phyloP scores from a whole-genome alignment of 2,888 invertebrate genomes.

The Seira musarum region DNA sequence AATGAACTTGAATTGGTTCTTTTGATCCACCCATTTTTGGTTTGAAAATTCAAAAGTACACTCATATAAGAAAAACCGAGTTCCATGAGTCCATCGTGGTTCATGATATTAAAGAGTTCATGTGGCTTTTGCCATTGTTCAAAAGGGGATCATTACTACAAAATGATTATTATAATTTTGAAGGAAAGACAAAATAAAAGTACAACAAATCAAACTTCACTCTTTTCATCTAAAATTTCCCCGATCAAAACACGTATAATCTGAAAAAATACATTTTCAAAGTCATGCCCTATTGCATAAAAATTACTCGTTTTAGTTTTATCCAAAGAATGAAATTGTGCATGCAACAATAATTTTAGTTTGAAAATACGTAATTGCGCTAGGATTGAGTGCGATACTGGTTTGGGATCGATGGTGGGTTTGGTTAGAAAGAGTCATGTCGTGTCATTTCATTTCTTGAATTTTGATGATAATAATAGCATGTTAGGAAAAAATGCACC shows the following conservation, averaged over 20 bases:
- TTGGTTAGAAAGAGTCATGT: not conserved
- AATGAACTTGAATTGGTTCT: too few relatives aligned
- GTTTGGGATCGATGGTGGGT: not conserved
- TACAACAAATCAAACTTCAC: not conserved
- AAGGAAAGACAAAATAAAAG: too few relatives aligned
- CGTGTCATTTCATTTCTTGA: not conserved
- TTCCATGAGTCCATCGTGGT: too few relatives aligned
- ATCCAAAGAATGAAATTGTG: not conserved
- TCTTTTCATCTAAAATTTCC: not conserved
- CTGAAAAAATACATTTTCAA: too few relatives aligned
- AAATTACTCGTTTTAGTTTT: too few relatives aligned
- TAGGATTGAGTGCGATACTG: not conserved
- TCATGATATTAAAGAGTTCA: too few relatives aligned
- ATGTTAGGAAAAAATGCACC: not conserved
- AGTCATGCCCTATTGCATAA: too few relatives aligned
- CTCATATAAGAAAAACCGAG: too few relatives aligned
- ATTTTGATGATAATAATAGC: not conserved
- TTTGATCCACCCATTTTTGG: too few relatives aligned
- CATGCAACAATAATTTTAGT: not conserved
- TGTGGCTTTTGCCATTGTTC: too few relatives aligned
- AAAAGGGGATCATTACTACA: not conserved
- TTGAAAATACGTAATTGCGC: not conserved
- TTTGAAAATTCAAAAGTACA: too few relatives aligned
- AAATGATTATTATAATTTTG: too few relatives aligned
- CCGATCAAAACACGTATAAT: not conserved